Conservation (phyloP, 2,888 invertebrate species). For the Mythimna albipuncta region DNA sequence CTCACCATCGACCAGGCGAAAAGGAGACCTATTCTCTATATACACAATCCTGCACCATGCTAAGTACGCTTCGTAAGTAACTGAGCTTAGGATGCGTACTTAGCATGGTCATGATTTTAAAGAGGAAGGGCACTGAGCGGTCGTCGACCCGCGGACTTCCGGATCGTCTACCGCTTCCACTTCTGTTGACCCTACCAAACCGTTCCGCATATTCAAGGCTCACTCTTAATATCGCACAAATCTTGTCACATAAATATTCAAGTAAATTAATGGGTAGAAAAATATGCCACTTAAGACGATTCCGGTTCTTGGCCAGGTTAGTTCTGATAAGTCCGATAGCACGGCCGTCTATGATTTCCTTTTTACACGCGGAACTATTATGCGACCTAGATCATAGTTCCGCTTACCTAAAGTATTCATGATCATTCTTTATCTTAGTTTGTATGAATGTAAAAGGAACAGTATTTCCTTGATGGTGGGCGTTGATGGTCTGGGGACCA, state of each 20-base stretch:
- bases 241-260: constrained; percentile 23
- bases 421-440: constrained; percentile 26
- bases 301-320: constrained; percentile 33
- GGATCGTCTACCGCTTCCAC: constrained; percentile 69
- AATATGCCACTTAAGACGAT: constrained; percentile 33
- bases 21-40: neutral
- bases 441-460: constrained; percentile 2
- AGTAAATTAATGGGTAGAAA: constrained; percentile 35
- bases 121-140: constrained; percentile 71
- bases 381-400: constrained; percentile 51
- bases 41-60: neutral
- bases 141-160: constrained; percentile 74
- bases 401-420: constrained; percentile 49
- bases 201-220: constrained; percentile 70
- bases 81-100: neutral
- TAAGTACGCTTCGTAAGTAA: too few relatives aligned
- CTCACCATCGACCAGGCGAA: neutral
- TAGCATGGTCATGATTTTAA: constrained; percentile 50
- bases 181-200: constrained; percentile 57
- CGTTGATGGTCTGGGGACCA: neutral
- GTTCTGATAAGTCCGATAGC: constrained; percentile 30
- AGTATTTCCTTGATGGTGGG: neutral
- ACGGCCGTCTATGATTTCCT: constrained; percentile 53
- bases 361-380: constrained; percentile 53
- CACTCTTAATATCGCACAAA: constrained; percentile 38